phyloP scores from a whole-genome alignment of 2,888 invertebrate species.

The Helobdella robusta region DNA sequence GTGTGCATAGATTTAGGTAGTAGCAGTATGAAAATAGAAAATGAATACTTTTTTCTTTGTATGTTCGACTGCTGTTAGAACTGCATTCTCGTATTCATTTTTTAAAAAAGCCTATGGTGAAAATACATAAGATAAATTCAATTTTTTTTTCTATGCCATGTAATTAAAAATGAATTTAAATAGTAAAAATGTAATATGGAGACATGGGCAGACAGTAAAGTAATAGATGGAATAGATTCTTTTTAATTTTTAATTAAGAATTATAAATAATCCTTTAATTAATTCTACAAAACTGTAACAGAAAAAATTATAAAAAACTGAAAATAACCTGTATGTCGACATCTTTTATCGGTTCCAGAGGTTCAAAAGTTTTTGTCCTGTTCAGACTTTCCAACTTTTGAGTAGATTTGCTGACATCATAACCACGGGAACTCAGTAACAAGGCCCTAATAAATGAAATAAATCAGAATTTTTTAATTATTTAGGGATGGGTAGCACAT shows the following conservation, averaged over 20 bases:
- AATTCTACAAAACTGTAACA: no score
- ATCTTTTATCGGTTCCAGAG: slow-evolving; percentile 78
- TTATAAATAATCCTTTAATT: no score
- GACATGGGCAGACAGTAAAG: neutral
- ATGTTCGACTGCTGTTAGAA: slow-evolving; percentile 79
- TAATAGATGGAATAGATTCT: neutral
- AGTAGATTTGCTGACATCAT: slow-evolving; percentile 83
- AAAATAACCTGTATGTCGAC: slow-evolving; percentile 65
- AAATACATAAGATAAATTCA: slow-evolving; percentile 19
- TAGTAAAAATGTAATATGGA: neutral
- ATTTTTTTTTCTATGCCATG: neutral
- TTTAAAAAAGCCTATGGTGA: slow-evolving; percentile 66
- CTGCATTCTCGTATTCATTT: slow-evolving; percentile 87
- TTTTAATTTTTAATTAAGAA: neutral
- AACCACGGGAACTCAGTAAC: slow-evolving; percentile 78
- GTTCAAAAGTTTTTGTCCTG: slow-evolving; percentile 57
- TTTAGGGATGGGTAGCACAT: neutral
- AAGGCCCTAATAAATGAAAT: slow-evolving; percentile 60
- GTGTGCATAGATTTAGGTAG: no score
- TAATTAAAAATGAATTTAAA: slow-evolving; percentile 2
- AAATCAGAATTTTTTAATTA: neutral
- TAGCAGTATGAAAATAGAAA: neutral
- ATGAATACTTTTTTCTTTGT: slow-evolving; percentile 45
- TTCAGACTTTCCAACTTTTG: slow-evolving; percentile 80
- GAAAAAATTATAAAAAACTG: slow-evolving; percentile 11